Percentiles rank a stretch among this genome's conserved stretches.
Evolutionary conservation across 2,113 vertebrate genomes (phyloP).

Genomic region (Acanthochromis polyacanthus): DNA sequence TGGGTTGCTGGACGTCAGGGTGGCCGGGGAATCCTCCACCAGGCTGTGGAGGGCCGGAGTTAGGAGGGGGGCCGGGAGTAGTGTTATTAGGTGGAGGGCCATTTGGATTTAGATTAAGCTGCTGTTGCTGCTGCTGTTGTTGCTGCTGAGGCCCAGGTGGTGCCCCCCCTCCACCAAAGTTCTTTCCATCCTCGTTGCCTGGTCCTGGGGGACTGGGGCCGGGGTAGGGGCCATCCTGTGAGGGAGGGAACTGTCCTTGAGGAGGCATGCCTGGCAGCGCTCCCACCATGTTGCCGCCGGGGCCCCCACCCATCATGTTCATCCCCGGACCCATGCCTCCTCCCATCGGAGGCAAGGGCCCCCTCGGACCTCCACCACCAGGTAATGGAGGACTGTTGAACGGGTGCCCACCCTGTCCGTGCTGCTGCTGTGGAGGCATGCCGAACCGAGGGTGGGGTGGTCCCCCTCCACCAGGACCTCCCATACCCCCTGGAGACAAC

Average conservation of each 20-base stretch:
- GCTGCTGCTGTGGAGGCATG: slow-evolving; percentile 86
- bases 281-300: slow-evolving; percentile 86
- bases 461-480: slow-evolving; percentile 83
- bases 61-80: slow-evolving; percentile 84
- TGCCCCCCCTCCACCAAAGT: slow-evolving; percentile 80
- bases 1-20: slow-evolving; percentile 82
- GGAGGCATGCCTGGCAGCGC: slow-evolving; percentile 88
- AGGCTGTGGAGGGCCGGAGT: slow-evolving; percentile 86
- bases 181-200: slow-evolving; percentile 85
- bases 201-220: slow-evolving; percentile 86
- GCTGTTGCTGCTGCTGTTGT: slow-evolving; percentile 75
- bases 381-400: slow-evolving; percentile 87
- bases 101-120: slow-evolving; percentile 84
- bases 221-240: slow-evolving; percentile 86
- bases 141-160: slow-evolving; percentile 83
- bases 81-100: slow-evolving; percentile 87
- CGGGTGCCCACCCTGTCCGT: slow-evolving; percentile 86
- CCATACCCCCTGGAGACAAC: slow-evolving; percentile 89
- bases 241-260: slow-evolving; percentile 91
- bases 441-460: slow-evolving; percentile 86
- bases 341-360: slow-evolving; percentile 84
- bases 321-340: slow-evolving; percentile 84
- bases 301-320: slow-evolving; percentile 86
- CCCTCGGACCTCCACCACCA: slow-evolving; percentile 84
- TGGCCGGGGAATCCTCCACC: slow-evolving; percentile 86